These are phyloP conservation scores for Pollicipes pollicipes DNA, from an alignment of 1,140 invertebrate species.

Conservation along the genomic window DNA sequence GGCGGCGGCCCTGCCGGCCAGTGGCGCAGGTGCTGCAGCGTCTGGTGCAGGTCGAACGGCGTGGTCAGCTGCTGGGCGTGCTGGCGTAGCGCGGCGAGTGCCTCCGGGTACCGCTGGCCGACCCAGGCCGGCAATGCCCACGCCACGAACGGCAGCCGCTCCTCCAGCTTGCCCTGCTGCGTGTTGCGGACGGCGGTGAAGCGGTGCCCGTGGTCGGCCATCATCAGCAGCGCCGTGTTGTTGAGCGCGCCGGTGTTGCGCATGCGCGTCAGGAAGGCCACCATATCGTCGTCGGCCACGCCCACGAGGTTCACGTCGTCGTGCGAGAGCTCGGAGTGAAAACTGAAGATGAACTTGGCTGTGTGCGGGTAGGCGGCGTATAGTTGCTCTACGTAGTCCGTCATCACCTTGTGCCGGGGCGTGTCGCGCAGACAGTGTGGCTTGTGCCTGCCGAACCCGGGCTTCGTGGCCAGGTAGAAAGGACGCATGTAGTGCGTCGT, in stretches of 20 bases:
- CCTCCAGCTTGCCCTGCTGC: slow-evolving; percentile 73
- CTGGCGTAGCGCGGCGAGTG: slow-evolving; percentile 22
- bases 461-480: slow-evolving; percentile 45
- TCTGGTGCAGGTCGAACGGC: slow-evolving; percentile 62
- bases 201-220: slow-evolving; percentile 75
- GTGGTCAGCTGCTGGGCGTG: slow-evolving; percentile 52
- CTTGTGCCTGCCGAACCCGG: slow-evolving; percentile 23
- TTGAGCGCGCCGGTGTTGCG: slow-evolving; percentile 38
- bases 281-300: slow-evolving; percentile 51
- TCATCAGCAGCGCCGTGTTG: slow-evolving; percentile 60
- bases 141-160: slow-evolving; percentile 66
- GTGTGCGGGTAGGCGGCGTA: slow-evolving; percentile 40
- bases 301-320: slow-evolving; percentile 61
- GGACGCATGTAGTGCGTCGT: slow-evolving; percentile 80
- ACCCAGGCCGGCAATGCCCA: slow-evolving; percentile 54
- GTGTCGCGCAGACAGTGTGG: slow-evolving; percentile 55
- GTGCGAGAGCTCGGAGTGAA: slow-evolving; percentile 76
- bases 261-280: slow-evolving; percentile 38
- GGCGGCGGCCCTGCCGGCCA: slow-evolving; percentile 22
- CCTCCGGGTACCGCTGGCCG: slow-evolving; percentile 35
- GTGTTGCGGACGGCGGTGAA: slow-evolving; percentile 40
- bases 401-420: slow-evolving; percentile 50
- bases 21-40: slow-evolving; percentile 43
- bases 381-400: slow-evolving; percentile 41
- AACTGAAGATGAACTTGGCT: slow-evolving; percentile 66